Evolutionary conservation across 2,888 invertebrate genomes (phyloP).

Genomic region (Lepidocyrtinus sp.): DNA sequence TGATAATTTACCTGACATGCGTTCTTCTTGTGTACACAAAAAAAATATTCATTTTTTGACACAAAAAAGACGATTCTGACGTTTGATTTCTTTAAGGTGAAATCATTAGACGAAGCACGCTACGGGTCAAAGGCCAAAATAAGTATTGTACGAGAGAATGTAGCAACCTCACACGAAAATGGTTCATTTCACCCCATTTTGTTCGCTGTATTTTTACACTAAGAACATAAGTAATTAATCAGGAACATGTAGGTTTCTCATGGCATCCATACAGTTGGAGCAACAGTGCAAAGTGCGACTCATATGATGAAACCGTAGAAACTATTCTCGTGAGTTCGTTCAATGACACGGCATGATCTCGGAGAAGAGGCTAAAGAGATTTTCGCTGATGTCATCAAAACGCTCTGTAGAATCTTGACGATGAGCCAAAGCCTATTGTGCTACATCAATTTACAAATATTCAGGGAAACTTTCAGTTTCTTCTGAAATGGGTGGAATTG

Average conservation of each 20-base stretch:
- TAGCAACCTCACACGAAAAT: not conserved
- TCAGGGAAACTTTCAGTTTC: not conserved
- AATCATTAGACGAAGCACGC: conserved; percentile 61
- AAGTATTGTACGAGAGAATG: not conserved
- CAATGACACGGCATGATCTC: not conserved
- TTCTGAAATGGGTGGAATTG: conserved; percentile 13
- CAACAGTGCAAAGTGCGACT: no score
- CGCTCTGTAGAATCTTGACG: not conserved
- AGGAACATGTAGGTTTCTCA: not conserved
- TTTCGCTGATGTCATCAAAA: not conserved
- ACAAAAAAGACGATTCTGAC: conserved; percentile 46
- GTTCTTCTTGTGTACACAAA: conserved; percentile 24
- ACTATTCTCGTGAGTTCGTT: no score
- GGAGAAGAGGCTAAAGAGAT: not conserved
- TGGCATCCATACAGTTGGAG: no score
- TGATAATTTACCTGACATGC: conserved; percentile 56
- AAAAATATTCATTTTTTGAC: conserved; percentile 33
- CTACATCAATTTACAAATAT: not conserved
- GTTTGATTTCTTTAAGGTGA: conserved; percentile 59
- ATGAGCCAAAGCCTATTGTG: not conserved
- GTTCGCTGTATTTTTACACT: conserved; percentile 47
- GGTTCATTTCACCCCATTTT: conserved; percentile 28
- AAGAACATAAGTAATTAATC: not conserved
- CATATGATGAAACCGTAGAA: no score
- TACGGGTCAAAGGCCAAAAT: conserved; percentile 57